Base-by-base conservation (phyloP, 2,797 vertebrate genomes). In the Karalla daura region DNA sequence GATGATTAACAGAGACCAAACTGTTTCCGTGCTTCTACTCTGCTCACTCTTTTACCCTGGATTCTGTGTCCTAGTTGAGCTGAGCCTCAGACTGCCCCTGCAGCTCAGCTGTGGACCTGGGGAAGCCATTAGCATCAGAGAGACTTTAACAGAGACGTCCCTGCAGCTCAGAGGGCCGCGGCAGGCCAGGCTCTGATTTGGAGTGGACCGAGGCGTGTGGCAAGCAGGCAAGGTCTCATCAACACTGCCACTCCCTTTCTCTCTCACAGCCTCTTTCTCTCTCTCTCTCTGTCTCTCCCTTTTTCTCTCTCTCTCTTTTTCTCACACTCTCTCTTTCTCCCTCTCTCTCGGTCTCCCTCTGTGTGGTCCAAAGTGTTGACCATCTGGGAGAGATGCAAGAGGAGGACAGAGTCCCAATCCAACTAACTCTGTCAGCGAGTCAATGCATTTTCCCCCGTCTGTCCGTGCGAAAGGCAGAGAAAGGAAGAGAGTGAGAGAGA, bases 351-450 rank as follows among this genome's bases (percentile, higher is more conserved):
- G 47, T 59, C 24, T 61, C 68, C 45, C 49, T 73, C 62, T 82
- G 84, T 89, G 90, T 76, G 70, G 87, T 88, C 86, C 63, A 72
- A 78, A 78, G 62, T 68, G 51, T 76, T 62, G 84, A 74, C 73
- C 85, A 85, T 76, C 81, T 86, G 82, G 85, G 87, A 88, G 68
- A 64, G 58, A 72, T 59, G 73, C 70, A 83, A 53, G 63, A 64
- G 32, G 37, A 81, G 65, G 84, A 86, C 78, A 60, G 67, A 50
- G 56, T 88, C 85, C 80, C 85, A 86, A 80, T 89, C 80, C 83
- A 87, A 87, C 86, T 85, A 78, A 68, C 74, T 84, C 83, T 85
- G 79, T 88, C 85, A 87, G 79, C 70, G 11, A 76, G 53, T 76
- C 75, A 51, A 66, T 59, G 70, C 56, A 37, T 68, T 63, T 52